phyloP scores from a whole-genome alignment of 1,140 invertebrate genomes.

The Oryzaephilus surinamensis region DNA sequence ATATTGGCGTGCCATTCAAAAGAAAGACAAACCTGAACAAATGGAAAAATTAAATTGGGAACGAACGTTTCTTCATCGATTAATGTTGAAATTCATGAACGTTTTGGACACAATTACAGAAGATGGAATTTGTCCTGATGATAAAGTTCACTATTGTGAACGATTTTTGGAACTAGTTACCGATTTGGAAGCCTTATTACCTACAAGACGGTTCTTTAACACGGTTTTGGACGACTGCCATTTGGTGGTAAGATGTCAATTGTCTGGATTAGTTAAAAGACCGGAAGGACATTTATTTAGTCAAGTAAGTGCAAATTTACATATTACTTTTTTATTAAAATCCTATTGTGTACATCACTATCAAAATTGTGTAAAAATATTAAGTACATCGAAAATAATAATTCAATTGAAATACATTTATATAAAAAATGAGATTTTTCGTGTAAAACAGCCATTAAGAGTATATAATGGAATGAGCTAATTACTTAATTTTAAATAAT shows the following conservation, averaged over 20 bases:
- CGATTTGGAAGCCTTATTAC: slow-evolving; percentile 89
- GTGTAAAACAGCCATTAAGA: neutral
- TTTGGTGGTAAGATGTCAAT: slow-evolving; percentile 78
- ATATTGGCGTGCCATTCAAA: slow-evolving; percentile 83
- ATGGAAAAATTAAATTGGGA: slow-evolving; percentile 74
- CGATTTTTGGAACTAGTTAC: slow-evolving; percentile 93
- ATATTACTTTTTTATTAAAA: slow-evolving; percentile 12
- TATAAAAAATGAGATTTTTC: slow-evolving; percentile 1
- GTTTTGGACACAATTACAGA: slow-evolving; percentile 67
- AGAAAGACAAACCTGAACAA: slow-evolving; percentile 67
- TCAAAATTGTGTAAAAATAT: no score
- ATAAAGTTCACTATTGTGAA: slow-evolving; percentile 76
- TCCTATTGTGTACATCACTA: no score
- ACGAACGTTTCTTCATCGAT: slow-evolving; percentile 71
- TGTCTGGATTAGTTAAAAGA: slow-evolving; percentile 64
- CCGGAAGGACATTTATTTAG: slow-evolving; percentile 85
- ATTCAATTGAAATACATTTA: slow-evolving; percentile 1
- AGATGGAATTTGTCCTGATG: slow-evolving; percentile 45
- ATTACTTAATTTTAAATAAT: no score
- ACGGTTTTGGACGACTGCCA: slow-evolving; percentile 92
- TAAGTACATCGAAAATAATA: slow-evolving; percentile 5
- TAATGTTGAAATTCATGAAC: slow-evolving; percentile 86
- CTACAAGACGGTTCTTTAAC: slow-evolving; percentile 94
- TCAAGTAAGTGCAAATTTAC: slow-evolving; percentile 54
- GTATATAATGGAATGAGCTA: neutral